phyloP scores from a whole-genome alignment of 1,140 invertebrate genomes.

The Stenopsyche tienmushanensis region DNA sequence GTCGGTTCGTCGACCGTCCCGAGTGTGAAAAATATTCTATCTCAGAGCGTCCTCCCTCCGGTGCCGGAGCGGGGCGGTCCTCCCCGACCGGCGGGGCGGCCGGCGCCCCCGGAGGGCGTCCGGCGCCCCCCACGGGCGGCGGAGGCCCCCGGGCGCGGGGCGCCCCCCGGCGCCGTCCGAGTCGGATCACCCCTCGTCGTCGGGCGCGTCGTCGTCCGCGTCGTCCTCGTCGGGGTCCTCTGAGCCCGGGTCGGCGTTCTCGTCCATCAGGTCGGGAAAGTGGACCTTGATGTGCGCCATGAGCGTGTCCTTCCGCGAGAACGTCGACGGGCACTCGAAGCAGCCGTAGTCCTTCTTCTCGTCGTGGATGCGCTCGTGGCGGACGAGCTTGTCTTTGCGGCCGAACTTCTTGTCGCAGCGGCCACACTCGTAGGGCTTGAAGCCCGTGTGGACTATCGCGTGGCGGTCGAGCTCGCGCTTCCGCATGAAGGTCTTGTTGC shows the following conservation, averaged over 20 bases:
- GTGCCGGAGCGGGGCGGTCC: no score
- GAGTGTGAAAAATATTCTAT: no score
- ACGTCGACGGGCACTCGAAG: constrained; percentile 57
- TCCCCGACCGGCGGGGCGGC: neutral
- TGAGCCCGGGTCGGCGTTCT: constrained; percentile 21
- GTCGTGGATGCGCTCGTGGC: constrained; percentile 63
- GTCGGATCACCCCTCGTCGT: neutral
- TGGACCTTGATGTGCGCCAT: constrained; percentile 61
- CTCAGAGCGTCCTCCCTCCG: no score
- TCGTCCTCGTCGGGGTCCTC: constrained; percentile 26
- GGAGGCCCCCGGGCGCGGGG: no score
- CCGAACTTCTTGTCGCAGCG: constrained; percentile 65
- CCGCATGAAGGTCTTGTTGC: constrained; percentile 62
- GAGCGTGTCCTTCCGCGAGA: constrained; percentile 57
- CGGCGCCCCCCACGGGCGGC: no score
- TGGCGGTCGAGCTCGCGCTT: constrained; percentile 66
- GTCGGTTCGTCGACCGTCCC: no score
- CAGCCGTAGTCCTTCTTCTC: constrained; percentile 58
- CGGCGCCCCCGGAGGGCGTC: neutral
- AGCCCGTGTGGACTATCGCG: constrained; percentile 59
- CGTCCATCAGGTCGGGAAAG: constrained; percentile 46
- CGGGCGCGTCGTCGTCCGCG: constrained; percentile 19
- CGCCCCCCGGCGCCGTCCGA: neutral
- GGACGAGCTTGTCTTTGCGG: constrained; percentile 64
- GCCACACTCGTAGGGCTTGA: constrained; percentile 62